A percentile compares a stretch with the other conserved stretches of the same genome.
These are phyloP conservation scores for Erebia epiphron DNA, from an alignment of 2,888 invertebrate species.

Conservation along the genomic window DNA sequence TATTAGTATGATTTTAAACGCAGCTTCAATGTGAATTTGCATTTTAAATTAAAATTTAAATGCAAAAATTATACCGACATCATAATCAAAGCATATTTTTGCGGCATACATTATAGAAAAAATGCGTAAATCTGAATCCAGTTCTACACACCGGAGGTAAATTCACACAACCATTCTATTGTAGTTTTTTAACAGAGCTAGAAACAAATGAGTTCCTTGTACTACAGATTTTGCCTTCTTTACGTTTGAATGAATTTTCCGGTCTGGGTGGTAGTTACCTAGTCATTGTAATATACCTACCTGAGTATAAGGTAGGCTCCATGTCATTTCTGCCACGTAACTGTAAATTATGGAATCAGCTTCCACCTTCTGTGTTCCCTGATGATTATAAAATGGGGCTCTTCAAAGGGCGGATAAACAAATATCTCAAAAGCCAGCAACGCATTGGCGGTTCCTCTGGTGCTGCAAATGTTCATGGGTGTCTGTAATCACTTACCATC, in stretches of 20 bases:
- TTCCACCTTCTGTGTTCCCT: too few species aligned
- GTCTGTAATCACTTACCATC: too few species aligned
- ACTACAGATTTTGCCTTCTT: not conserved
- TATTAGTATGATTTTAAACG: not conserved
- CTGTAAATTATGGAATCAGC: too few species aligned
- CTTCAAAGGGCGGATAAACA: too few species aligned
- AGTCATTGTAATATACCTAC: too few species aligned
- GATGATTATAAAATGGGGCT: too few species aligned
- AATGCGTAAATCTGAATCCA: not conserved
- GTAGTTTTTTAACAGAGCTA: not conserved
- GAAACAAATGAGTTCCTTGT: not conserved
- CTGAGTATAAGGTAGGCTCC: not conserved
- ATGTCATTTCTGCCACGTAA: too few species aligned
- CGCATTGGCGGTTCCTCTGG: too few species aligned
- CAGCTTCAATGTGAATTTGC: not conserved
- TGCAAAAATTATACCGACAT: not conserved
- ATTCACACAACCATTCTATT: not conserved
- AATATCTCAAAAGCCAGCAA: too few species aligned
- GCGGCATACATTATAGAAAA: not conserved
- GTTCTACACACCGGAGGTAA: conserved; percentile 6
- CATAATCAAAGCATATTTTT: not conserved
- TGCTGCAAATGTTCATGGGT: too few species aligned
- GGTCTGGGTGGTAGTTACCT: not conserved
- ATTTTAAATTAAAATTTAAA: conserved; percentile 4
- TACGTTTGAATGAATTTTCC: not conserved